A percentile compares a stretch with the other conserved stretches of the same genome.
Conservation (phyloP, 2,113 vertebrate species). For the Oncorhynchus clarkii region DNA sequence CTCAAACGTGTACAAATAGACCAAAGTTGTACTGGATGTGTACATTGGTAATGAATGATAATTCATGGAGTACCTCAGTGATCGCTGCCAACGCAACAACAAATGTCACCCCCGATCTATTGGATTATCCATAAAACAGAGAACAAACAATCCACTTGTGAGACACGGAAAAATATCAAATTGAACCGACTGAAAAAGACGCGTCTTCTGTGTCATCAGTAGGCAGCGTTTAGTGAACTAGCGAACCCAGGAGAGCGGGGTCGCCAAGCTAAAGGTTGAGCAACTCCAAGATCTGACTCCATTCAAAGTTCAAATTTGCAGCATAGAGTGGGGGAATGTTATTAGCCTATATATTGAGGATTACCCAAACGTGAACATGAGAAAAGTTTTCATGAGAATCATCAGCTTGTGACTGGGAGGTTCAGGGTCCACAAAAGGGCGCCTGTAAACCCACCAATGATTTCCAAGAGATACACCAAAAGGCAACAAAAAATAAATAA, state of each 20-base stretch:
- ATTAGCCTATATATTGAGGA: constrained; percentile 56
- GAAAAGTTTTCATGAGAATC: constrained; percentile 68
- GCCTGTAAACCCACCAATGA: constrained; percentile 25
- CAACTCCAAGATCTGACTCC: constrained; percentile 46
- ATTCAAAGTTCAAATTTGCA: constrained; percentile 67
- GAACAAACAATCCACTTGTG: constrained; percentile 7
- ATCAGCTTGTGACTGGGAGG: constrained; percentile 13
- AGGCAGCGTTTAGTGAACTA: constrained; percentile 48
- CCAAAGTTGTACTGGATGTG: neutral
- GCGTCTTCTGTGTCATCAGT: constrained; percentile 42
- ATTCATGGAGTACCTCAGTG: neutral
- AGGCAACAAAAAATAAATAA: neutral
- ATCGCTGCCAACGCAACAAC: constrained; percentile 1
- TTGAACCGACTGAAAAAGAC: constrained; percentile 47
- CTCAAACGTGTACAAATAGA: neutral
- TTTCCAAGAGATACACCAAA: constrained; percentile 37
- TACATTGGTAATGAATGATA: neutral
- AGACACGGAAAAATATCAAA: constrained; percentile 62
- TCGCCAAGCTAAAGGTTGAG: constrained; percentile 49
- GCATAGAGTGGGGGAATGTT: constrained; percentile 45
- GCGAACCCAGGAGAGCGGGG: constrained; percentile 39
- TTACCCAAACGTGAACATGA: constrained; percentile 78
- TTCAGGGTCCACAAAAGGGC: constrained; percentile 3
- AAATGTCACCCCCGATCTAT: constrained; percentile 11
- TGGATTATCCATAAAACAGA: constrained; percentile 15